Evolutionary conservation across 2,113 vertebrate genomes (phyloP).

Genomic region (Pituophis catenifer): DNA sequence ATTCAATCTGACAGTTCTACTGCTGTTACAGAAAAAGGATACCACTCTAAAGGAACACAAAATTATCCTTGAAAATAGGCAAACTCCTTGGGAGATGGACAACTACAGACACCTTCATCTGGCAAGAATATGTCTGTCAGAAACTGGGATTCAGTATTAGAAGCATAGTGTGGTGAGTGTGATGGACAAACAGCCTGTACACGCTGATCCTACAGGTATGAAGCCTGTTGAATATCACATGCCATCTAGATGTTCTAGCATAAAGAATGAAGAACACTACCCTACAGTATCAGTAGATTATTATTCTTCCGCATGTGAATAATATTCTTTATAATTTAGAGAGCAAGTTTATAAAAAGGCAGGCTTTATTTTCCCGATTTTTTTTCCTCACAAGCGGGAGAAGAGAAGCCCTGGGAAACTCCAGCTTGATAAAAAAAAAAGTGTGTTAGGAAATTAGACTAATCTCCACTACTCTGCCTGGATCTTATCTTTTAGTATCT

Average conservation of each 20-base stretch:
- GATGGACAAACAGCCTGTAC: background rate
- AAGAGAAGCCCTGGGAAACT: background rate
- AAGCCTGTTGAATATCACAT: background rate
- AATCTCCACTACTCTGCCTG: background rate
- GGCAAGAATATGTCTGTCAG: background rate
- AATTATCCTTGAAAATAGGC: background rate
- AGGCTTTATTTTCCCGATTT: background rate
- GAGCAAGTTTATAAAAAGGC: background rate
- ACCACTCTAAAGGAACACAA: background rate
- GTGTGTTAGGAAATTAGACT: background rate
- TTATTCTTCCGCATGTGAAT: background rate
- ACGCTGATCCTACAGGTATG: background rate
- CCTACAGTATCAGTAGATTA: background rate
- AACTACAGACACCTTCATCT: background rate
- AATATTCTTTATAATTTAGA: background rate
- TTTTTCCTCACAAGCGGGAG: background rate
- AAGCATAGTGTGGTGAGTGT: background rate
- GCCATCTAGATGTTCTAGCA: background rate
- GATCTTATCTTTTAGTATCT: background rate
- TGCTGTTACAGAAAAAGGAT: background rate
- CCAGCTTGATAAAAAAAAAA: background rate
- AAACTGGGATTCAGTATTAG: background rate
- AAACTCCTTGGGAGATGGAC: background rate
- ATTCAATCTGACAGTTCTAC: background rate
- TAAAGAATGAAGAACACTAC: background rate